Evolutionary conservation across 2,888 invertebrate genomes (phyloP), one percentile per base, ranked within the genome.

Genomic region (Catocala fraxini): DNA sequence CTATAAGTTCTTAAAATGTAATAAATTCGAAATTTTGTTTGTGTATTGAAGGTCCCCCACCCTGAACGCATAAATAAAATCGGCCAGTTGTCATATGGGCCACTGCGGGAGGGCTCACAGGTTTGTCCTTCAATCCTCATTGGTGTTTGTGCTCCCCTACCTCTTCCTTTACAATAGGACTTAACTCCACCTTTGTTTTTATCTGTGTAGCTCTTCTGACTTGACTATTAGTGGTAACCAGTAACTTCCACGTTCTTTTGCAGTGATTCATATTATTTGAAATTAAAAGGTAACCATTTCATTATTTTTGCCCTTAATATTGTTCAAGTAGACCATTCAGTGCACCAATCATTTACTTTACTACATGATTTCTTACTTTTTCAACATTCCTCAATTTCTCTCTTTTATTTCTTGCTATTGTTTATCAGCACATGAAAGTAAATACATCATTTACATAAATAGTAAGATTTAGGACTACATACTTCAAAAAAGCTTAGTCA

Each of bases 41-140:
- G 91, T 95, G 95, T 95, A 95, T 95, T 95, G 90, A 95, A 95
- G 95, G 95, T 95, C 91, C 95, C 95, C 91, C 95, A 95, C 92
- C 95, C 95, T 91, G 95, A 94, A 93, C 93, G 94, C 93, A 91
- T 94, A 85, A 94, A 92, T 94, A 94, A 94, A 94, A 94, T 93
- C 88, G 93, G 94, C 94, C 96, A 95, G 95, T 95, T 96, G 94
- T 94, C 95, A 94, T 95, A 95, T 95, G 95, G 95, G 95, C 93
- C 93, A 89, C 95, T 95, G 95, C 95, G 95, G 94, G 96, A 96
- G 92, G 95, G 95, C 93, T 95, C 95, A 82, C 95, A 95, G 95
- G 95, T 95, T 95, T 93, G 95, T 94, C 94, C 93, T 87, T 87
- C 84, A 82, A 84, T 92, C 92, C 91, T 91, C 89, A 87, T 94